Evolutionary conservation across 1,140 invertebrate species (phyloP), one percentile per base, ranked within the genome.

Genomic region (Ceratina japonica): DNA sequence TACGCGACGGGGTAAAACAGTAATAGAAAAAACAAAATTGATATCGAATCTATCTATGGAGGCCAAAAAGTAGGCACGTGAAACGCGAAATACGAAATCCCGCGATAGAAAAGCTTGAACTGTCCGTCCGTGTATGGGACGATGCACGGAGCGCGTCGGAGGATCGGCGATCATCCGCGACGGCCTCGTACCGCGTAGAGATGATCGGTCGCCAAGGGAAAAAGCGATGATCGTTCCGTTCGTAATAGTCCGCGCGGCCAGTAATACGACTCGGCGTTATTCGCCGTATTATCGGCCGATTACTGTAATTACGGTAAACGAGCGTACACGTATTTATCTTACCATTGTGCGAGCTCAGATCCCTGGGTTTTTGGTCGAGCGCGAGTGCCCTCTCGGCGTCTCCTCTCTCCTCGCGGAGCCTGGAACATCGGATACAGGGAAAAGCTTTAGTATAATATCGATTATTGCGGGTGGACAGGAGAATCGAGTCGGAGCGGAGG

Each of bases 271-370:
- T 65, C 76, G 70, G 71, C 70, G 77, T 74, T 74, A 74, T 74
- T 79, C 70, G 59, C 54, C 20, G 77, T 59, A 79, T 79, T 74
- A 74, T 79, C 70, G 62, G 15, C 18, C 70, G 77, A 79, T 79
- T 74, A 79, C 77, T 52, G 44, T 79, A 85, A 70, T 79, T 74
- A 66, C 70, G 70, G 70, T 64, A 79, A 79, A 79, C 77, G 77
- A 79, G 24, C 64, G 63, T 75, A 51, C 59, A 51, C 73, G 73
- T 70, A 65, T 82, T 82, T 62, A 78, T 80, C 94, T 95, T 94
- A 97, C 97, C 96, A 93, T 97, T 97, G 93, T 96, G 95, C 90
- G 96, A 97, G 92, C 95, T 97, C 80, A 95, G 94, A 92, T 97
- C 96, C 87, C 96, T 94, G 81, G 95, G 95, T 94, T 97, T 97